Base-by-base conservation (phyloP, 2,888 invertebrate genomes). In the Tipula vernalis region DNA sequence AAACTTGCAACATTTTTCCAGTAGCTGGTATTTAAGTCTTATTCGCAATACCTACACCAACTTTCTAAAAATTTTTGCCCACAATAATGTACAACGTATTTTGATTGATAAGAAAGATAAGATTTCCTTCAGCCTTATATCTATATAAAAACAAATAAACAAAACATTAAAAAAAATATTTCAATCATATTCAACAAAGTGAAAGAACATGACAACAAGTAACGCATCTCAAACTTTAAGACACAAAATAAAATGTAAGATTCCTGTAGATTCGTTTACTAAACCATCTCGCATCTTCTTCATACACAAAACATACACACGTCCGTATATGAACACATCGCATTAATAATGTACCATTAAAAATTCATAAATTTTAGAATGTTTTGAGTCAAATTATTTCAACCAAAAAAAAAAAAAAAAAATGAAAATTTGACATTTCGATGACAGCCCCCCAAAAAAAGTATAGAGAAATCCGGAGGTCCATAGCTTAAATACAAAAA, bases 131-230 rank as follows among this genome's bases (percentile, higher is more conserved):
- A 71, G 8, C 28, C 28, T 18, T 71, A 28, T 57, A 57, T 51
- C 1, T 51, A 51, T 51, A 44, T 12, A 44, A 6, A 13, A n/a
- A 51, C 51, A 15, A 51, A n/a, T 28, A 18, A 71, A 71, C 18
- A 28, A 71, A 71, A 71, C 28, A 28, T 28, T 71, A 28, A 71
- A 28, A 71, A 71, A 71, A 71, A 71, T 71, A 71, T 71, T 71
- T 71, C 71, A 18, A 71, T 71, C 71, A 71, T 71, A 12, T 71
- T 71, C 28, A 71, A 71, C 71, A 71, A 71, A 71, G 71, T 71
- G 71, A 71, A 71, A 71, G 71, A 71, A 71, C 71, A 71, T 71
- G 71, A 71, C 71, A 71, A 71, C 71, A 71, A 71, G 71, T 71
- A 71, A 71, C 71, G 71, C 71, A 71, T 71, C 28, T 71, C 71